Base-by-base conservation (phyloP, 2,113 vertebrate species). In the Thamnophis sirtalis region DNA sequence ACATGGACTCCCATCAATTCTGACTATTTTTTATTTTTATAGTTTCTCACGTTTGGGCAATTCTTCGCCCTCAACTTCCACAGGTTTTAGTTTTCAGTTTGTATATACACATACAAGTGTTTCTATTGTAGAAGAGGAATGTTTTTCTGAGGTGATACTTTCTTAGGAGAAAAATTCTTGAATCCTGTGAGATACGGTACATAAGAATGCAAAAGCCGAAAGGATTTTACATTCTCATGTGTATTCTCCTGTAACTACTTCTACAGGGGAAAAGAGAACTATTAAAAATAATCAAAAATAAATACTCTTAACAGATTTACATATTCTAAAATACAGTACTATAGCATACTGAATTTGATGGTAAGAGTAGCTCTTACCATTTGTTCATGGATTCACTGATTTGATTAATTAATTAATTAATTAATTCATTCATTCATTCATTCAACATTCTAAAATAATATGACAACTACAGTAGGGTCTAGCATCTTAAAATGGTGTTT, bases 341-440 rank as follows among this genome's bases (percentile, higher is more conserved):
- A 22, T 54, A 80, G 50, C 48, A 89, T 51, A 49, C 28, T n/a
- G 56, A 8, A 26, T 9, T 60, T 21, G 43, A 90, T 48, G 9
- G 10, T 92, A 26, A 86, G 88, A 90, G 88, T 19, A 38, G 68
- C 15, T 80, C n/a, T 73, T 80, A 19, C 15, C 33, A 80, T 80
- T 38, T 6, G 2, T 38, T 19, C 5, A 38, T 80, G 13, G 13
- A 58, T 58, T 85, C 24, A 86, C 6, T n/a, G 60, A 13, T n/a
- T n/a, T 4, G 11, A 13, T 68, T n/a, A 3, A n/a, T 68, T n/a
- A 0, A 5, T n/a, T n/a, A 1, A 10, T 60, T 26, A 0, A 1
- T 60, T 26, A 10, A 11, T 51, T n/a, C 28, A 28, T 63, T 33
- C n/a, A 11, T 51, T n/a, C 28, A 28, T 63, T 33, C n/a, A 17